These are phyloP conservation scores for Notodonta ziczac DNA, from an alignment of 2,888 invertebrate genomes.

Conservation along the genomic window DNA sequence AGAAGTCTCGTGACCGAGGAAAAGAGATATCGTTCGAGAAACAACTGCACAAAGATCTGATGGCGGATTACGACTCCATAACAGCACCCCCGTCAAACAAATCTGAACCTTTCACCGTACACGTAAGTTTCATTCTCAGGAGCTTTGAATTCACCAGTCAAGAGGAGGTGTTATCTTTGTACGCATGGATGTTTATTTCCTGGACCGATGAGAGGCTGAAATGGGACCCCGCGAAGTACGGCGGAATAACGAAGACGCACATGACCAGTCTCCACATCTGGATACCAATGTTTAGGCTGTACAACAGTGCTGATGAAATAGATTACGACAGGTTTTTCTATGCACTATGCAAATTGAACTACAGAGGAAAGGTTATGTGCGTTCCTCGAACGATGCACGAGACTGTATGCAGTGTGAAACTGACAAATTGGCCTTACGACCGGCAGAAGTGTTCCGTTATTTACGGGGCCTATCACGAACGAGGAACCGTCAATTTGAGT, in stretches of 20 bases:
- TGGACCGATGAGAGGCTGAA: constrained; percentile 49
- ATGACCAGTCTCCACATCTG: constrained; percentile 30
- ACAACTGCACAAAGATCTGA: constrained; percentile 27
- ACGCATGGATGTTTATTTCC: constrained; percentile 27
- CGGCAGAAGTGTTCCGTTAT: constrained; percentile 44
- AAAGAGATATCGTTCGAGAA: constrained; percentile 35
- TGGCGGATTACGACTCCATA: background rate
- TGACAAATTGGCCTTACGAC: constrained; percentile 55
- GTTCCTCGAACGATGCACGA: constrained; percentile 8
- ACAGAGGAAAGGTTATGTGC: constrained; percentile 37
- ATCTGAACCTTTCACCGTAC: constrained; percentile 22
- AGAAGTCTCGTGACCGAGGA: constrained; percentile 6
- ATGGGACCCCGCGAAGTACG: constrained; percentile 50
- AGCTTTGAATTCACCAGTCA: constrained; percentile 43
- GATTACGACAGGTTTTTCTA: constrained; percentile 15
- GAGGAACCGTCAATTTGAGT: constrained; percentile 24
- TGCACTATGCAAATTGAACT: constrained; percentile 29
- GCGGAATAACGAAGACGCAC: constrained; percentile 28
- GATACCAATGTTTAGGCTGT: constrained; percentile 40
- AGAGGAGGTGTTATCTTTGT: constrained; percentile 37
- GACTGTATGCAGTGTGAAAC: constrained; percentile 37
- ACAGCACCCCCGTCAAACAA: constrained; percentile 13
- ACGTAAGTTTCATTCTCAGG: constrained; percentile 38
- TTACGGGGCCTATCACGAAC: constrained; percentile 21
- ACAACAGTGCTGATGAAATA: constrained; percentile 29